These are phyloP conservation scores for Caenorhabditis wallacei DNA, from an alignment of 2,888 invertebrate genomes.

Conservation along the genomic window DNA sequence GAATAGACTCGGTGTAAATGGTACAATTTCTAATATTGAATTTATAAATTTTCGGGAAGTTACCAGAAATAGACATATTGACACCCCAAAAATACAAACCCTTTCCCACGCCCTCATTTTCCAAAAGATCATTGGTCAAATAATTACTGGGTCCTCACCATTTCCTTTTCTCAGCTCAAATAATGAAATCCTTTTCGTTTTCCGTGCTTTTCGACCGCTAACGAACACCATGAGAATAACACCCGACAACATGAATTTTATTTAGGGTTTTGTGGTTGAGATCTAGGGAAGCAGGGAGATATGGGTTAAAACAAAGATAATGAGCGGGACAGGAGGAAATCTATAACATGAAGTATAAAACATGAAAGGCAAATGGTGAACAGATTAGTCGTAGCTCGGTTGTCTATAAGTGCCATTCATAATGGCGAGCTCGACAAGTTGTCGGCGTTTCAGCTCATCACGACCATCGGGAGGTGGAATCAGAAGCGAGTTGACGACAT, in stretches of 20 bases:
- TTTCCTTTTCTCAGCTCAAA: slow-evolving; percentile 13
- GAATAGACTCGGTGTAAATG: not conserved
- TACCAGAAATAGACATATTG: not conserved
- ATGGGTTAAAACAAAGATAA: slow-evolving; percentile 22
- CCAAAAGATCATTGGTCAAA: slow-evolving; percentile 24
- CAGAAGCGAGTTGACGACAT: slow-evolving; percentile 97
- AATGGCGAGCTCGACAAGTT: slow-evolving; percentile 99
- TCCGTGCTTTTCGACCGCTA: not conserved
- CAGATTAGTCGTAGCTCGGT: slow-evolving; percentile 54
- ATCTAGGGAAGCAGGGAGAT: not conserved
- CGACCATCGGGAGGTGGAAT: slow-evolving; percentile 96
- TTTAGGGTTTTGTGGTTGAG: not conserved
- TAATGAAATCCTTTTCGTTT: slow-evolving; percentile 11
- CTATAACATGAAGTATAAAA: slow-evolving; percentile 54
- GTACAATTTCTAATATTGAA: not conserved
- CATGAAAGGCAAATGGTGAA: slow-evolving; percentile 50
- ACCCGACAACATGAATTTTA: slow-evolving; percentile 29
- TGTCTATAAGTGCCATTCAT: slow-evolving; percentile 98
- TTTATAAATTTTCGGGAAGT: not conserved
- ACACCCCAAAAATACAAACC: not conserved
- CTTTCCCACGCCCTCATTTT: slow-evolving; percentile 39
- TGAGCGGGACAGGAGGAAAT: slow-evolving; percentile 17
- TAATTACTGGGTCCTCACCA: slow-evolving; percentile 34
- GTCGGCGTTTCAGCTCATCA: slow-evolving; percentile 99
- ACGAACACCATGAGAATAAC: slow-evolving; percentile 28